These are phyloP conservation scores for Asteroscopus sphinx DNA, from an alignment of 2,888 invertebrate genomes.

Conservation along the genomic window DNA sequence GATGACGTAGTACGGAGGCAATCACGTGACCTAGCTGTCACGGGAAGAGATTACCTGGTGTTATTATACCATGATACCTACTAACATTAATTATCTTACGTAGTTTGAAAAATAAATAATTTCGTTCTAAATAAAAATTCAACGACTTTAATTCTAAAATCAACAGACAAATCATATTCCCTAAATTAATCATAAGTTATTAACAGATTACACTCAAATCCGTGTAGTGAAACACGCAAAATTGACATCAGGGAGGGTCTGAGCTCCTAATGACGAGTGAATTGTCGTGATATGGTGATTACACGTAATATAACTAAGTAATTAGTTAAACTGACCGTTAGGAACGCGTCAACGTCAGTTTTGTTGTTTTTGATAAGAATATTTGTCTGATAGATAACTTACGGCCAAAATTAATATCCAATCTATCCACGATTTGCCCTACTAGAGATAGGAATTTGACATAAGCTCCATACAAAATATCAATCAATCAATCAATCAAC, in stretches of 20 bases:
- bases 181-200: slow-evolving; percentile 43
- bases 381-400: no score
- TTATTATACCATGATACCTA: no score
- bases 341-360: slow-evolving; percentile 6
- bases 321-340: slow-evolving; percentile 49
- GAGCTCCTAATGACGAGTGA: slow-evolving; percentile 62
- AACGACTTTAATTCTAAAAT: not conserved
- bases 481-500: no score
- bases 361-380: slow-evolving; percentile 11
- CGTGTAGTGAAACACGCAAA: slow-evolving; percentile 57
- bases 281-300: slow-evolving; percentile 63
- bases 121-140: not conserved
- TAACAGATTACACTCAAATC: slow-evolving; percentile 55
- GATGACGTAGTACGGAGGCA: no score
- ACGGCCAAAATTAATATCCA: no score
- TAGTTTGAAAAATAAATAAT: not conserved
- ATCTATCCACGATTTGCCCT: no score
- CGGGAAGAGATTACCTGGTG: no score
- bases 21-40: no score
- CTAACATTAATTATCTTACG: no score
- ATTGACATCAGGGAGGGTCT: slow-evolving; percentile 55
- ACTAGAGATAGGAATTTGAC: no score
- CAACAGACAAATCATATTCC: slow-evolving; percentile 27
- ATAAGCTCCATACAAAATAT: no score
- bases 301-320: slow-evolving; percentile 51